These are phyloP conservation scores for Mareca penelope DNA, from an alignment of 2,797 vertebrate species.

Conservation along the genomic window DNA sequence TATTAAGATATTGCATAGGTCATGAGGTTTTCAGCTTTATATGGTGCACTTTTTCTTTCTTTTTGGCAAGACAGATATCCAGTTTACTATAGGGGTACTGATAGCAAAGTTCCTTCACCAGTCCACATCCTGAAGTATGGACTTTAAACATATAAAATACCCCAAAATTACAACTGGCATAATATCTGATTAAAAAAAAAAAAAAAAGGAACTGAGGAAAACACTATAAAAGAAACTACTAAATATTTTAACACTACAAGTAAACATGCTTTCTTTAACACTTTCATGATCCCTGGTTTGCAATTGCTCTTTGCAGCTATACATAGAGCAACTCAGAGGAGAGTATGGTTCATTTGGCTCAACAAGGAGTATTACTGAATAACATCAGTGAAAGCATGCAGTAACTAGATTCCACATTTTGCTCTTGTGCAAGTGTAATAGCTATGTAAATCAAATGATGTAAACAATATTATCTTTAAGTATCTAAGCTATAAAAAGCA, in stretches of 20 bases:
- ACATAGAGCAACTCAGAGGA: background rate
- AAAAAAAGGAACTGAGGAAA: background rate
- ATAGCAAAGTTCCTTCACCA: background rate
- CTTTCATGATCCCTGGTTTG: background rate
- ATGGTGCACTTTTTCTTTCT: background rate
- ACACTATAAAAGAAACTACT: background rate
- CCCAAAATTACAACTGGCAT: background rate
- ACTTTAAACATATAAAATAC: background rate
- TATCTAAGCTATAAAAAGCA: background rate
- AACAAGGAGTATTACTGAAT: background rate
- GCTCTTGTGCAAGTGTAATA: background rate
- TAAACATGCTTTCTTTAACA: background rate
- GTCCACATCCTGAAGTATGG: background rate
- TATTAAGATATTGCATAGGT: background rate
- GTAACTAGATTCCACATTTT: background rate
- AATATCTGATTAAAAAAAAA: background rate
- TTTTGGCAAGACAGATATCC: background rate
- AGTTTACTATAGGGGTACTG: background rate
- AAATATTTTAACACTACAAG: background rate
- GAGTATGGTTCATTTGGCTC: background rate
- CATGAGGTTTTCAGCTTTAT: background rate
- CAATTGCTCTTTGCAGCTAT: background rate
- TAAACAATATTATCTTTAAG: background rate
- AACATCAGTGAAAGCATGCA: background rate
- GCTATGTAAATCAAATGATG: background rate